Evolutionary conservation across 2,888 invertebrate genomes (phyloP).

Genomic region (Steinernema hermaphroditum): DNA sequence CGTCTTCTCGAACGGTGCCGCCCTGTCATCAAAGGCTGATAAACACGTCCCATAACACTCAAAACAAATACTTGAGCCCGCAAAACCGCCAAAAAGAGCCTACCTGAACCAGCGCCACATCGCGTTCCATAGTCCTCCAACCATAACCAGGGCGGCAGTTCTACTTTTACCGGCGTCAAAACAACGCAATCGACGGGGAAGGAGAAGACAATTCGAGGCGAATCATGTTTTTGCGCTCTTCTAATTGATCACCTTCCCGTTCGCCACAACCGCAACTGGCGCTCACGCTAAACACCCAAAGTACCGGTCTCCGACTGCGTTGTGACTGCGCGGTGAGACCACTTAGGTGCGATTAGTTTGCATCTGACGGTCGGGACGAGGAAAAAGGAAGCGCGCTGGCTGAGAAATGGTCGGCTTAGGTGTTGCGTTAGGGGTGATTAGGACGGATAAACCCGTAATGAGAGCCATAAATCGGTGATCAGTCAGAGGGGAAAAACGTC

Average conservation of each 20-base stretch:
- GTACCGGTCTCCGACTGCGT: constrained; percentile 16
- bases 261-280: background rate
- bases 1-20: background rate
- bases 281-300: background rate
- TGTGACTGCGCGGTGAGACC: constrained; percentile 20
- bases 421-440: too few relatives aligned
- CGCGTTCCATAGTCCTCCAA: constrained; percentile 15
- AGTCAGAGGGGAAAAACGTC: too few relatives aligned
- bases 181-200: background rate
- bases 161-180: constrained; percentile 4
- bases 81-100: background rate
- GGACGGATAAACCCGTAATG: too few relatives aligned
- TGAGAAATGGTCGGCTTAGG: too few relatives aligned
- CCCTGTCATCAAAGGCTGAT: background rate
- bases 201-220: background rate
- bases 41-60: constrained; percentile 1
- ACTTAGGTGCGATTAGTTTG: constrained; percentile 20
- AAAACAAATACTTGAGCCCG: background rate
- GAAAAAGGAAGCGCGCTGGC: too few relatives aligned
- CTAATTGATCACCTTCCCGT: constrained; percentile 21
- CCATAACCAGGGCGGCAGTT: constrained; percentile 10
- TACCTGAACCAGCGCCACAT: constrained; percentile 1
- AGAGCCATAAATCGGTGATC: too few relatives aligned
- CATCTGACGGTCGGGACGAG: too few relatives aligned
- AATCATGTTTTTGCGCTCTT: constrained; percentile 20